Conservation (phyloP, 1,140 invertebrate genomes). For the Gonioctena quinquepunctata region DNA sequence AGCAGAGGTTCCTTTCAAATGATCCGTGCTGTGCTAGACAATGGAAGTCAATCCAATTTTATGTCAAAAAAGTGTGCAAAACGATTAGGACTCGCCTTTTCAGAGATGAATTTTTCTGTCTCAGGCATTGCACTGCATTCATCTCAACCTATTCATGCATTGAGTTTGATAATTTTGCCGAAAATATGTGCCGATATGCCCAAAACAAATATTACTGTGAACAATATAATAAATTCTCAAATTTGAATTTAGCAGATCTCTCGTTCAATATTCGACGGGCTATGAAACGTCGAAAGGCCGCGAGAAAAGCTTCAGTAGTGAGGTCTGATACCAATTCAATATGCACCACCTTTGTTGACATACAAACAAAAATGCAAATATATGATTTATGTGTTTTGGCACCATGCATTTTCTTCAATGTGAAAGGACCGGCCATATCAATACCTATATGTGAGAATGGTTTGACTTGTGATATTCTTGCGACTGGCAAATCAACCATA, state of each 20-base stretch:
- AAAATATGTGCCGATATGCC: background rate
- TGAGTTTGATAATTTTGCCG: background rate
- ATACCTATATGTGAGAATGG: slow-evolving; percentile 44
- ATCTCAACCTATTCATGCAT: background rate
- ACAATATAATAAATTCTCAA: background rate
- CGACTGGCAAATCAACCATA: slow-evolving; percentile 32
- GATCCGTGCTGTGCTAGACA: background rate
- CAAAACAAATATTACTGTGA: background rate
- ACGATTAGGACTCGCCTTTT: background rate
- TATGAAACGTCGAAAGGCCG: slow-evolving; percentile 49
- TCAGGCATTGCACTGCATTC: background rate
- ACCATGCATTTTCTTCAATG: slow-evolving; percentile 20
- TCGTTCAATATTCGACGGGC: slow-evolving; percentile 30
- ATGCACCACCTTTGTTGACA: slow-evolving; percentile 47
- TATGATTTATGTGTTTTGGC: slow-evolving; percentile 44
- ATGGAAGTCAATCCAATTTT: background rate
- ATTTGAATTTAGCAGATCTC: slow-evolving; percentile 11
- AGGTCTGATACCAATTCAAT: slow-evolving; percentile 45
- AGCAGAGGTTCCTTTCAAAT: background rate
- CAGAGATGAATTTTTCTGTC: background rate
- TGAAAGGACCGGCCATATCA: slow-evolving; percentile 49
- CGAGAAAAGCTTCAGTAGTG: slow-evolving; percentile 49
- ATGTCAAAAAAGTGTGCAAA: background rate
- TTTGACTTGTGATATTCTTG: slow-evolving; percentile 33
- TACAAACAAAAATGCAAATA: slow-evolving; percentile 52